phyloP scores from a whole-genome alignment of 2,797 vertebrate species.

The Urocyon cinereoargenteus region DNA sequence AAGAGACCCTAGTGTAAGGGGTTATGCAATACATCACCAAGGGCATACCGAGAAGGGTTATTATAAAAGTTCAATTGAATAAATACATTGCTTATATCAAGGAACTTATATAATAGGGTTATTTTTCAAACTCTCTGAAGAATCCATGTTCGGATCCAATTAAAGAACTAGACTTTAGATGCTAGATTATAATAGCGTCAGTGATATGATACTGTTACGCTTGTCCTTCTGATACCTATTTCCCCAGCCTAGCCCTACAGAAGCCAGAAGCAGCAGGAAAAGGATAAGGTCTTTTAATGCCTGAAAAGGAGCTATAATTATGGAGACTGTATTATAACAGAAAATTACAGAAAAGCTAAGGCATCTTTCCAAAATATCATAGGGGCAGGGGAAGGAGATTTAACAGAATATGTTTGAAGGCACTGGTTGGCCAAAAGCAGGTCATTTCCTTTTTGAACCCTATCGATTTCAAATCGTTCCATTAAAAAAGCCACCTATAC shows the following conservation, averaged over 20 bases:
- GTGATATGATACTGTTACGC: background rate
- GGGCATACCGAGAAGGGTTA: background rate
- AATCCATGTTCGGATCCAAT: background rate
- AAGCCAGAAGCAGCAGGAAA: background rate
- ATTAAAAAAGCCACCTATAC: background rate
- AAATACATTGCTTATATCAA: background rate
- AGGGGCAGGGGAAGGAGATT: background rate
- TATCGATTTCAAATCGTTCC: background rate
- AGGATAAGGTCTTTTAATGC: background rate
- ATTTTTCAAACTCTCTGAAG: background rate
- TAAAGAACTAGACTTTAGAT: background rate
- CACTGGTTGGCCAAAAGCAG: background rate
- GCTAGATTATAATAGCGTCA: background rate
- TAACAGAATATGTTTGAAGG: background rate
- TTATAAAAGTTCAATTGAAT: background rate
- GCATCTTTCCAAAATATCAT: background rate
- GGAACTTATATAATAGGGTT: background rate
- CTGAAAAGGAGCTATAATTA: background rate
- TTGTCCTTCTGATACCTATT: background rate
- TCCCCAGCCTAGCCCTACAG: background rate
- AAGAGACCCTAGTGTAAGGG: background rate
- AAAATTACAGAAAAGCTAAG: conserved; percentile 33
- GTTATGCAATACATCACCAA: background rate
- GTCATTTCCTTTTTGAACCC: background rate
- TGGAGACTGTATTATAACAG: background rate